phyloP scores from a whole-genome alignment of 2,113 vertebrate species.

The Baryphthengus martii region DNA sequence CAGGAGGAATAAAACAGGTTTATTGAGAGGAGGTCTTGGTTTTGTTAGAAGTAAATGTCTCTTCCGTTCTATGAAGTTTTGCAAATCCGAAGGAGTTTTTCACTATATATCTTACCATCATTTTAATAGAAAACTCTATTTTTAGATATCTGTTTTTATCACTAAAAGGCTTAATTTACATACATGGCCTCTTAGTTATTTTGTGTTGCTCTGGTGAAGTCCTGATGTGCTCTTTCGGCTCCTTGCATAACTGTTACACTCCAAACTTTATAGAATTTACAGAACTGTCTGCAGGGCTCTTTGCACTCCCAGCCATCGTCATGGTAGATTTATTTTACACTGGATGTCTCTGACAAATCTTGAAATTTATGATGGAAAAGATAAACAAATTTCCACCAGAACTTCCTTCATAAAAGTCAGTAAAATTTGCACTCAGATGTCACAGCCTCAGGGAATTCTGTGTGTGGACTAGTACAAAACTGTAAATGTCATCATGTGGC shows the following conservation, averaged over 20 bases:
- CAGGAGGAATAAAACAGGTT: background rate
- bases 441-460: background rate
- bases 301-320: background rate
- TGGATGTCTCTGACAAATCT: background rate
- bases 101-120: background rate
- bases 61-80: background rate
- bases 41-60: background rate
- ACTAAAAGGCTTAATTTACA: background rate
- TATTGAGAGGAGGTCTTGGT: background rate
- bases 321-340: background rate
- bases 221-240: background rate
- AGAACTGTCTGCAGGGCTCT: background rate
- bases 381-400: background rate
- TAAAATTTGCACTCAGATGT: background rate
- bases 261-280: background rate
- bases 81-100: background rate
- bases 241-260: background rate
- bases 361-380: background rate
- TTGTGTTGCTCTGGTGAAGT: background rate
- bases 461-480: background rate
- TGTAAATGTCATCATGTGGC: accelerated
- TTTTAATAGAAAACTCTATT: background rate
- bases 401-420: background rate
- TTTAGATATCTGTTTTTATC: background rate
- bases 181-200: background rate